phyloP scores from a whole-genome alignment of 1,140 invertebrate species.

The Euglossa dilemma region DNA sequence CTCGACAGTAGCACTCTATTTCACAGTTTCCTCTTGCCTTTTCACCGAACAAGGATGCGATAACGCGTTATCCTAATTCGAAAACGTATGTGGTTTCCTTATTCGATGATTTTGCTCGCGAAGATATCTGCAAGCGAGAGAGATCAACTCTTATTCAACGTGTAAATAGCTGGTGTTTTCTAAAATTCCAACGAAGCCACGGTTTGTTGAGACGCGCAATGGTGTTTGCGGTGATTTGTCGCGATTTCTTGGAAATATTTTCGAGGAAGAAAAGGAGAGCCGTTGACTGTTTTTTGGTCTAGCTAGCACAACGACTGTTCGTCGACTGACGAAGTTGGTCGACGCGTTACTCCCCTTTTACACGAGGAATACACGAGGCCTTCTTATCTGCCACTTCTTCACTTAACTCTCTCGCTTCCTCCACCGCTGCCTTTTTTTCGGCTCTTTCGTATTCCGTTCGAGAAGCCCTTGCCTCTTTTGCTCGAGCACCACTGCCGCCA shows the following conservation, averaged over 20 bases:
- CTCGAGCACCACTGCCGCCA: conserved; percentile 29
- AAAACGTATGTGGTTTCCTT: background rate
- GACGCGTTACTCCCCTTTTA: conserved; percentile 53
- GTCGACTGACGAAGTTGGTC: conserved; percentile 63
- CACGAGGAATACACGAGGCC: conserved; percentile 46
- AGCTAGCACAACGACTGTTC: conserved; percentile 44
- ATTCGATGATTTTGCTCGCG: too few species aligned
- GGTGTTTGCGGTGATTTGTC: too few species aligned
- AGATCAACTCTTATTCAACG: too few species aligned
- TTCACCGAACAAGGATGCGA: background rate
- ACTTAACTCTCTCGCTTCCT: conserved; percentile 56
- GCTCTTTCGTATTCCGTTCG: conserved; percentile 5
- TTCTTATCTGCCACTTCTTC: conserved; percentile 70
- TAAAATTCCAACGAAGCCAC: background rate
- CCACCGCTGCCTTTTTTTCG: conserved; percentile 11
- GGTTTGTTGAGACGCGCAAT: too few species aligned
- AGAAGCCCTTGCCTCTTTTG: background rate
- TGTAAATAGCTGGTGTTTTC: background rate
- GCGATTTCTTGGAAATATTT: too few species aligned
- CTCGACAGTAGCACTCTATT: background rate
- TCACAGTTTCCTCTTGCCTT: background rate
- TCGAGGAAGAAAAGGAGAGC: background rate
- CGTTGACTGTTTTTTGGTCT: background rate
- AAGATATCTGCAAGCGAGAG: too few species aligned
- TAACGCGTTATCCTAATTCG: background rate